Evolutionary conservation across 2,797 vertebrate species (phyloP), one percentile per base, ranked within the genome.

Genomic region (Sandelia bainsii): DNA sequence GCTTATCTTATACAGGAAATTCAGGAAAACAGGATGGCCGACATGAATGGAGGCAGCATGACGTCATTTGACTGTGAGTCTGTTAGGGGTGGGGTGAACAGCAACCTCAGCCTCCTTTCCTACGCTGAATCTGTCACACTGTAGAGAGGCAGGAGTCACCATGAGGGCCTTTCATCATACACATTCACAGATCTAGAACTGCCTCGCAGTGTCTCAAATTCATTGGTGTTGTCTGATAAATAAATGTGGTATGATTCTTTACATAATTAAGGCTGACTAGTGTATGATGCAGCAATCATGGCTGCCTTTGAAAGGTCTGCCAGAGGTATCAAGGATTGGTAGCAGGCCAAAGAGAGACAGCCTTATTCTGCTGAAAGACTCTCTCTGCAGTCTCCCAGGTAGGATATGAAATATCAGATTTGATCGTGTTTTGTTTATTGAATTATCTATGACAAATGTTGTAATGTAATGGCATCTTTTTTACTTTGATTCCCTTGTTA

Each of bases 21-120:
- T 44, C 13, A 13, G 25, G 5, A 16, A 61, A 57, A 69, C 0
- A 8, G 51, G 8, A 54, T 5, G 40, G 11, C 45, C 22, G 11
- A 25, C 75, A 82, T 77, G 74, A 87, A 91, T 88, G 85, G 84
- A 91, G 69, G 80, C 69, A 76, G 67, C 52, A 23, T 82, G 80
- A 76, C 57, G 84, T 94, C 94, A 94, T 84, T 90, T 88, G 92
- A 92, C 91, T 77, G 54, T 69, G 69, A 69, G 68, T 79, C 77
- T 83, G 81, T 72, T 77, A 72, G 85, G 93, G 92, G 90, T 84
- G 92, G 93, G 92, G 83, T 88, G 87, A 70, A 48, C 59, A 8
- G 44, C 76, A 82, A 75, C 84, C 81, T 83, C 87, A 90, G 85
- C 81, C 66, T 88, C 82, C 75, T 87, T 87, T 64, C 72, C 85